Base-by-base conservation (phyloP, 2,888 invertebrate species). In the Campaea margaritaria region DNA sequence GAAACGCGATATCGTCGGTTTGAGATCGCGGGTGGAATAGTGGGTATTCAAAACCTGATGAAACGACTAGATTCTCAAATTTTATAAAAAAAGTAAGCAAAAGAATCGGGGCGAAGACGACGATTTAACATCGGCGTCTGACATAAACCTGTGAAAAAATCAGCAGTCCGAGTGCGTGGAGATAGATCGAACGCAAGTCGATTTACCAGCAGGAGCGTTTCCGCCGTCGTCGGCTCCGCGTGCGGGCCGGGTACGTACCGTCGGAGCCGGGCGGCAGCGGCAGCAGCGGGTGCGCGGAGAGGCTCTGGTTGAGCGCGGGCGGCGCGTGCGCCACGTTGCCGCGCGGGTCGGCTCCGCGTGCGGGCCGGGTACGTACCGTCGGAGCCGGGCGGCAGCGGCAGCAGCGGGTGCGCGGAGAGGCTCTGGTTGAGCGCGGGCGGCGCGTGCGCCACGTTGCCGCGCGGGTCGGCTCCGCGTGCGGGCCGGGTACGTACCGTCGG, bases 241-340 rank as follows among this genome's bases (percentile, higher is more conserved):
- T 38, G 52, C 27, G 42, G 16, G 43, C 45, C 57, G n/a, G 0
- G 48, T 81, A 90, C 89, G 84, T 90, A 93, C 93, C 93, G 81
- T 91, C 90, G 58, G 93, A 94, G 93, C 94, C 94, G 85, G 94
- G 94, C 89, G 94, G 97, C 94, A 97, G 96, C 93, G 97, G 97
- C 95, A 97, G 96, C 95, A 97, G 95, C 93, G 97, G 97, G 94
- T 97, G 97, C 93, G 97, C 97, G 93, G 97, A 97, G 94, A 97
- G 95, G 95, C 96, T 96, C 93, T 88, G 93, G 93, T 87, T 68
- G 75, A 74, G 96, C 96, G 27, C 27, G 27, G n/a, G n/a, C n/a
- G 7, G 27, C 27, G 27, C 27, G 27, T 2, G 27, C 7, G 27
- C 27, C 93, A 97, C 27, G 27, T 2, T 27, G 27, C 27, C 27